These are phyloP conservation scores for Camelus dromedarius DNA, from an alignment of 2,113 vertebrate genomes.

Conservation along the genomic window DNA sequence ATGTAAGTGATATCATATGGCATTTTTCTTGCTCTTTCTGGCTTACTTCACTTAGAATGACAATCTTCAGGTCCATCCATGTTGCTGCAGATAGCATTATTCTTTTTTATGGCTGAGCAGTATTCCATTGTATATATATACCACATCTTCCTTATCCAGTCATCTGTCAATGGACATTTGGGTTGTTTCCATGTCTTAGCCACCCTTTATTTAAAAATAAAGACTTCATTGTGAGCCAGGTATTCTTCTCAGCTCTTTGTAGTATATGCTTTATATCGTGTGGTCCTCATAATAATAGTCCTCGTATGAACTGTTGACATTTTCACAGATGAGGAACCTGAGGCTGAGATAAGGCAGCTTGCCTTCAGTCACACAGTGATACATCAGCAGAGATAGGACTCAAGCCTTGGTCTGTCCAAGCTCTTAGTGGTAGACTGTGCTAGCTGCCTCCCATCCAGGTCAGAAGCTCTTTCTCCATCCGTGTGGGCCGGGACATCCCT, in stretches of 20 bases:
- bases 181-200: not conserved
- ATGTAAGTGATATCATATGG: no score
- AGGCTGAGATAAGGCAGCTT: not conserved
- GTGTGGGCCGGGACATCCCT: not conserved
- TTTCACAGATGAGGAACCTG: not conserved
- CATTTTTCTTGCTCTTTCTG: no score
- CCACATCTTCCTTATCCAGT: no score
- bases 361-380: not conserved
- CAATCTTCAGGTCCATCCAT: no score
- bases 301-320: not conserved
- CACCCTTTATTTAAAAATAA: not conserved
- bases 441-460: not conserved
- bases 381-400: not conserved
- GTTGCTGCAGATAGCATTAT: no score
- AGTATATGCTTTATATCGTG: not conserved
- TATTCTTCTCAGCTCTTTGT: not conserved
- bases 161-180: no score
- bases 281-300: not conserved
- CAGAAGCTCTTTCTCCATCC: not conserved
- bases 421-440: not conserved
- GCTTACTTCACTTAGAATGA: no score
- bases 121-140: no score
- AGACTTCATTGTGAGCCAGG: not conserved
- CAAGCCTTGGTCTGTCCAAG: not conserved
- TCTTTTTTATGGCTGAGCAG: no score